Base-by-base conservation (phyloP, 2,113 vertebrate genomes). In the Tinamus guttatus region DNA sequence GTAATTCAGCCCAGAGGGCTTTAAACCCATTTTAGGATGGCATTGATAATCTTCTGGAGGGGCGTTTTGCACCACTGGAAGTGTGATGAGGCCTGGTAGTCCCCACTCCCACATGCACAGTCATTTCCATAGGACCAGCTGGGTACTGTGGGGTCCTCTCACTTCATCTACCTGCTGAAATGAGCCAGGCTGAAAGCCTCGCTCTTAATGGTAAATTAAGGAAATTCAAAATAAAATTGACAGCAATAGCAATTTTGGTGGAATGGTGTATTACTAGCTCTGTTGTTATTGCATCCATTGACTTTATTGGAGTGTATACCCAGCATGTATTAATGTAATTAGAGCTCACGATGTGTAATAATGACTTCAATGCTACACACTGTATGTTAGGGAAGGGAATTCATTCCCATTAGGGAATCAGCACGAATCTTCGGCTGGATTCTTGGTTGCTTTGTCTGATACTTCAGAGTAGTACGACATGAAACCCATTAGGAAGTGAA, bases 331-430 rank as follows among this genome's bases (percentile, higher is more conserved):
- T 94, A 95, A 94, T 11, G 18, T 89, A 87, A 95, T 95, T 94
- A 96, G 81, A 87, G 82, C 91, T 93, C 93, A 94, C 81, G 80
- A 82, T 18, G 34, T 91, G 34, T 76, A 90, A 87, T 95, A 89
- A 85, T 85, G 52, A 74, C 82, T 93, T 94, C 82, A 89, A 91
- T 58, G 56, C 71, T 82, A 82, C 0, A 3, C 68, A 87, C 75
- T 56, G 49, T 1, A 6, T 45, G 59, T 90, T 87, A 91, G 32
- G 30, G n/a, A 95, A 54, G 59, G 49, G 85, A 94, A 85, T 89
- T 77, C 54, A 63, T 67, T 95, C 56, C 79, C 36, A 38, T 80
- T 89, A 87, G 2, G 8, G 71, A 95, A 75, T 67, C 75, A 91
- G 70, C 71, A 93, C 5, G 6, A 85, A 91, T 54, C 75, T 87